Conservation (phyloP, 2,888 invertebrate species). For the Sepiola atlantica region DNA sequence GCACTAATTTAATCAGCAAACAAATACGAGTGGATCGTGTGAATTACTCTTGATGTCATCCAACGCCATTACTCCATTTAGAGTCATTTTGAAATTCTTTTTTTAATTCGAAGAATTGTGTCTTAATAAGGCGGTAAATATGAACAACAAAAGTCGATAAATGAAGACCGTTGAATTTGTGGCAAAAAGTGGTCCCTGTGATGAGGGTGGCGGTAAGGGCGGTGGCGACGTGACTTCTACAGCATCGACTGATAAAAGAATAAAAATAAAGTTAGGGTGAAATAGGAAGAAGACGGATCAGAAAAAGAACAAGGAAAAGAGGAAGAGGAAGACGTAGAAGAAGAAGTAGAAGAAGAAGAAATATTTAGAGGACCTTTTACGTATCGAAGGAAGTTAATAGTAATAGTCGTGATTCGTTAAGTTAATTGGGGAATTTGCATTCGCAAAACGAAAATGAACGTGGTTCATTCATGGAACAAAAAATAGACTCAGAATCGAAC, state of each 20-base stretch:
- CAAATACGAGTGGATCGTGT: not conserved
- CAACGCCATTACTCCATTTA: not conserved
- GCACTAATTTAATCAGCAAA: not conserved
- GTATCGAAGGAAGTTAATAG: not conserved
- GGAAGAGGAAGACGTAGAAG: no score
- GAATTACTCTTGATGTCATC: not conserved
- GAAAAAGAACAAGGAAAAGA: no score
- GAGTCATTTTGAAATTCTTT: not conserved
- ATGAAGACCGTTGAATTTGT: not conserved
- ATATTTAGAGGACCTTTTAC: not conserved
- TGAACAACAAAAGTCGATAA: not conserved
- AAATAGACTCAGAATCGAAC: not conserved
- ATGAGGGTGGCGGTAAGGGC: not conserved
- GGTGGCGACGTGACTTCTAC: not conserved
- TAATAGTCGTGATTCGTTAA: not conserved
- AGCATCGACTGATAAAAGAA: not conserved
- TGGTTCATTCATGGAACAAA: not conserved
- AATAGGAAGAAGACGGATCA: not conserved
- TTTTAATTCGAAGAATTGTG: not conserved
- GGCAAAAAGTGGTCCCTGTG: not conserved
- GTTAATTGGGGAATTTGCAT: conserved; percentile 9
- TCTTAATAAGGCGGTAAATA: not conserved
- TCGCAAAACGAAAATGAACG: not conserved
- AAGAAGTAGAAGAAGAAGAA: no score
- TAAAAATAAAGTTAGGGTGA: not conserved